Base-by-base conservation (phyloP, 2,797 vertebrate genomes). In the Micrastur ruficollis region DNA sequence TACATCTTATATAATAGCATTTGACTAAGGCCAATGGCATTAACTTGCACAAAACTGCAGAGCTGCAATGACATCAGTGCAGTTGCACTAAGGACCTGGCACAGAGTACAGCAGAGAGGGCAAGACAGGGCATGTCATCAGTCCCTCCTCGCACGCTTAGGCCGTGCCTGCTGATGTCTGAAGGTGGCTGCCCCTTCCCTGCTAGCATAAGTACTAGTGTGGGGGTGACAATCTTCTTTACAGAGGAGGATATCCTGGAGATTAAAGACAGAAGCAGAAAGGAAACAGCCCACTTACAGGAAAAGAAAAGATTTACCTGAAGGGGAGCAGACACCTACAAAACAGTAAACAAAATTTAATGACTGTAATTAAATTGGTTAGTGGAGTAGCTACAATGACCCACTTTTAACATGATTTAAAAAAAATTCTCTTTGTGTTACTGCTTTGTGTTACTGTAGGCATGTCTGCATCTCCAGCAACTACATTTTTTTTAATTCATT, bases 191-290 rank as follows among this genome's bases (percentile, higher is more conserved):
- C 47, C 72, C 56, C 53, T 50, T 68, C 79, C 61, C 58, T 58
- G 55, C 14, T 58, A 56, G 27, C 34, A 1, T 3, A 73, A 92
- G 26, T 36, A 81, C 66, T 29, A 38, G 21, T 12, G 44, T 85
- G 91, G 71, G 76, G 80, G 86, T 81, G 87, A 71, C 89, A 93
- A 96, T 90, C 95, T 96, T 58, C 90, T 96, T 95, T 95, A 72
- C 29, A 47, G 58, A 63, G 50, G 26, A 95, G 80, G 73, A 91
- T 81, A 84, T 93, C 81, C 55, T 67, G 67, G 56, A 94, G 91
- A 93, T 95, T 93, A 94, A 81, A 85, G 42, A 89, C 79, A 84
- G 89, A 78, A 67, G 81, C 55, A 79, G 63, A 81, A 89, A 89
- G 50, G 75, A 91, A 93, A 86, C 53, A 84, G 47, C 47, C 50